Base-by-base conservation (phyloP, 2,888 invertebrate species). In the Ophioninae sp. region DNA sequence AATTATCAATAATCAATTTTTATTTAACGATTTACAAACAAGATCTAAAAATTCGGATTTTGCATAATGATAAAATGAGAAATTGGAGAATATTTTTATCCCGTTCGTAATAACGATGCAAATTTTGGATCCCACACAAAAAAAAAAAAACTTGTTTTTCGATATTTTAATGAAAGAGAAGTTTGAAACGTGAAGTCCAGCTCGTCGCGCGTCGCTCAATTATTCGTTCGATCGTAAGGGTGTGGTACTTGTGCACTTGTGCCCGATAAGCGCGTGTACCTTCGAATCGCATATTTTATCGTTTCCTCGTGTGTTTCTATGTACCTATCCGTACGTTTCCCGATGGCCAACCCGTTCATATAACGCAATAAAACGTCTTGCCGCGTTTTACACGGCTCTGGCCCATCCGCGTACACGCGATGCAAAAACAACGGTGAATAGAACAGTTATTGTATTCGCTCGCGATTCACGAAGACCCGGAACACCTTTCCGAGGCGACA, bases 221-320 rank as follows among this genome's bases (percentile, higher is more conserved):
- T 76, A 69, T 56, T 50, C 56, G 61, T 83, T 68, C 41, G 67
- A 76, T 76, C 67, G 59, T 37, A 61, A 76, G 79, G 82, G 82
- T 76, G 82, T 68, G 82, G 82, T 83, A 64, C 39, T 56, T 50
- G 59, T 30, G 20, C 39, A 72, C 39, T 72, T 44, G 30, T 30
- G 64, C 37, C 30, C 61, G 73, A 68, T 79, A 21, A 30, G 77
- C 62, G 69, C 64, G 61, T 23, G 80, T 41, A 80, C 80, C 65
- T 59, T 64, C 62, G 41, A 62, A 61, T 69, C 69, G 21, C 69
- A 68, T 80, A 80, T 80, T 80, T 75, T 30, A 68, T 80, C 79
- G 37, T 74, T 79, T 79, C 61, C 69, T 75, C 57, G 69, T 64
- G 62, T 77, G 64, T 74, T 68, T 68, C 62, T 64, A 44, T 70